phyloP scores from a whole-genome alignment of 2,113 vertebrate genomes.

The Bufo bufo region DNA sequence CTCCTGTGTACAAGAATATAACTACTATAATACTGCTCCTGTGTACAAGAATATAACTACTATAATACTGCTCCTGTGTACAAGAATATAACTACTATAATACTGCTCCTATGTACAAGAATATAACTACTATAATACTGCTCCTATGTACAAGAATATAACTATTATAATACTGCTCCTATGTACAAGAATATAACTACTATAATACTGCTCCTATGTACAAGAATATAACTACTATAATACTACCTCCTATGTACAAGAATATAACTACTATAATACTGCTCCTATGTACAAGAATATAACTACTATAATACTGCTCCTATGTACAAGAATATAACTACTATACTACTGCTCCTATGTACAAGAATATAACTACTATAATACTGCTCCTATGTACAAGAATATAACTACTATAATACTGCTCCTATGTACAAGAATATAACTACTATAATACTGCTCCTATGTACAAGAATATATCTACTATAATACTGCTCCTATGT shows the following conservation, averaged over 20 bases:
- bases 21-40: no score
- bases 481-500: neutral
- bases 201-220: neutral
- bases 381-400: neutral
- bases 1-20: no score
- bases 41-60: no score
- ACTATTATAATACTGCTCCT: conserved; percentile 4
- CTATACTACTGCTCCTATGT: neutral
- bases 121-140: conserved; percentile 15
- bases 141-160: conserved; percentile 5
- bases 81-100: conserved; percentile 10
- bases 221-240: conserved; percentile 16
- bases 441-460: neutral
- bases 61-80: neutral
- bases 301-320: no score
- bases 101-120: neutral
- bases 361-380: conserved; percentile 3
- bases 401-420: conserved; percentile 1
- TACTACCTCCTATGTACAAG: neutral
- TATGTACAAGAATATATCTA: neutral
- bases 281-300: no score
- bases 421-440: neutral
- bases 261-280: no score
- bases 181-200: conserved; percentile 9
- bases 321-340: no score